Evolutionary conservation across 2,888 invertebrate species (phyloP).

Genomic region (Erebia ligea): DNA sequence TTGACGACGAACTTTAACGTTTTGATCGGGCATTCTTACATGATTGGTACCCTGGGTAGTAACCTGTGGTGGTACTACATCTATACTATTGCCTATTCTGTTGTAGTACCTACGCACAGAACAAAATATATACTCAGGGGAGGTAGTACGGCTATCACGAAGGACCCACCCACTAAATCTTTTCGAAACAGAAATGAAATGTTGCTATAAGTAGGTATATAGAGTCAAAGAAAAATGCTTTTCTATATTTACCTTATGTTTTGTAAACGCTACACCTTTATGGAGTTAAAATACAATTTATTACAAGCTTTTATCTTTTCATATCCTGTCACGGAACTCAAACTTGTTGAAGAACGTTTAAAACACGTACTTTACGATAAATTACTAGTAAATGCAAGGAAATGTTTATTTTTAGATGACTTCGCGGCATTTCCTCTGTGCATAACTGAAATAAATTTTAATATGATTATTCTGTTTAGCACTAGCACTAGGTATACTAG

Average conservation of each 20-base stretch:
- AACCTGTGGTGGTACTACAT: too few species aligned
- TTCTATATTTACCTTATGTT: background rate
- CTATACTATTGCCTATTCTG: too few species aligned
- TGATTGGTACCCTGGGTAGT: too few species aligned
- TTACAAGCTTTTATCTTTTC: slow-evolving; percentile 20
- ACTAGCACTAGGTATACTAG: background rate
- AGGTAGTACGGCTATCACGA: too few species aligned
- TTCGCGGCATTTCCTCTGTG: slow-evolving; percentile 1
- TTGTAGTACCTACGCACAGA: too few species aligned
- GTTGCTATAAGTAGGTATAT: too few species aligned
- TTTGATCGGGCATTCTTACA: too few species aligned
- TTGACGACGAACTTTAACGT: too few species aligned
- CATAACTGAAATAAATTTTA: background rate
- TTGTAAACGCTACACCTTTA: slow-evolving; percentile 6
- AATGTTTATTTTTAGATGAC: slow-evolving; percentile 5
- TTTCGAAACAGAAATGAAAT: too few species aligned
- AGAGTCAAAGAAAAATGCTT: background rate
- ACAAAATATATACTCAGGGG: too few species aligned
- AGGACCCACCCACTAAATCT: too few species aligned
- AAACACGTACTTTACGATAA: slow-evolving; percentile 3
- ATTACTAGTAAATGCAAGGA: slow-evolving; percentile 2
- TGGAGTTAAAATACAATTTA: slow-evolving; percentile 17
- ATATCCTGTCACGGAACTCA: slow-evolving; percentile 19
- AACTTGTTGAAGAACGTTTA: slow-evolving; percentile 17
- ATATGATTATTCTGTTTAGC: background rate